Conservation (phyloP, 2,888 invertebrate genomes). For the Lepidocyrtinus sp. region DNA sequence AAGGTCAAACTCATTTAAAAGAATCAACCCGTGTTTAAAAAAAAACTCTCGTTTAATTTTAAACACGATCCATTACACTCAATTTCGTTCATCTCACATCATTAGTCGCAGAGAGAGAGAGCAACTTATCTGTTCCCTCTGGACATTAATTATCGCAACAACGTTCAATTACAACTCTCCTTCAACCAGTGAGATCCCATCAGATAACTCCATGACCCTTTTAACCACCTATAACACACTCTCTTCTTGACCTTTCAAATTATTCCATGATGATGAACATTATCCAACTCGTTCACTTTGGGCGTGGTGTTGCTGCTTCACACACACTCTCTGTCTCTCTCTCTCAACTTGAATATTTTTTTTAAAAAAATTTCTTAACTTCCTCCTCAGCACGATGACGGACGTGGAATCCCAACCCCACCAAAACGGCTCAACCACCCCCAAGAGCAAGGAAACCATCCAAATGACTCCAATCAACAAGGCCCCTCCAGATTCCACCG, state of each 20-base stretch:
- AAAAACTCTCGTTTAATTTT: neutral
- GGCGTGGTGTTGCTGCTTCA: neutral
- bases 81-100: neutral
- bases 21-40: neutral
- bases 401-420: neutral
- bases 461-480: too few relatives aligned
- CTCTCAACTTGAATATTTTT: neutral
- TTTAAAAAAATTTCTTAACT: neutral
- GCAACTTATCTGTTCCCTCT: too few relatives aligned
- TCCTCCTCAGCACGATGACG: neutral
- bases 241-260: neutral
- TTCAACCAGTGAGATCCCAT: neutral
- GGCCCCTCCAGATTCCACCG: slow-evolving; percentile 24
- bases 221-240: neutral
- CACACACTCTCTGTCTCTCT: neutral
- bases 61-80: neutral
- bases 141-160: too few relatives aligned
- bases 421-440: neutral
- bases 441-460: neutral
- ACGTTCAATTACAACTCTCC: neutral
- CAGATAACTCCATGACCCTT: neutral
- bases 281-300: neutral
- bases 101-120: too few relatives aligned
- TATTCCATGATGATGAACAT: neutral
- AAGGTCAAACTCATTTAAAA: slow-evolving; percentile 1